These are phyloP conservation scores for Nyctalus aviator DNA, from an alignment of 2,797 vertebrate species.

Conservation along the genomic window DNA sequence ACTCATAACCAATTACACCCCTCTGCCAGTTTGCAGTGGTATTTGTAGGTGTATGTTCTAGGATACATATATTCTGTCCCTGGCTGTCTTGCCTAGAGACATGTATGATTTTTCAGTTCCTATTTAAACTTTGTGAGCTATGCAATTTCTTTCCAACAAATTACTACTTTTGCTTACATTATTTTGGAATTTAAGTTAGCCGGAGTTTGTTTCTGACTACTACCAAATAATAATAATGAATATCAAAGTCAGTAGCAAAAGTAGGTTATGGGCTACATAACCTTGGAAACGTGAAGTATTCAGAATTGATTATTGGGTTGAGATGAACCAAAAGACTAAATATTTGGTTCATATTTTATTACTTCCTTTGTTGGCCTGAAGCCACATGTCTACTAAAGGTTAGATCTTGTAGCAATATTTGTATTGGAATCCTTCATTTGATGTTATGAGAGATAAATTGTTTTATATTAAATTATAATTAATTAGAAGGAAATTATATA, in stretches of 20 bases:
- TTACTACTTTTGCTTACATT: not conserved
- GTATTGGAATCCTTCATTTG: not conserved
- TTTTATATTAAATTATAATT: not conserved
- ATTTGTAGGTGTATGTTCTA: not conserved
- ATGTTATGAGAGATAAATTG: not conserved
- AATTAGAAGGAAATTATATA: not conserved
- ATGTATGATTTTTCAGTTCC: not conserved
- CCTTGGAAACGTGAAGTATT: not conserved
- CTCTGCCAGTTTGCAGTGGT: not conserved
- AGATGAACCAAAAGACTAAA: not conserved
- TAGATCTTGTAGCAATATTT: not conserved
- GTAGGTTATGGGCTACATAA: not conserved
- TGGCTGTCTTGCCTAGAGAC: not conserved
- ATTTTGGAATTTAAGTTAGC: not conserved
- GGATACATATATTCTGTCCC: not conserved
- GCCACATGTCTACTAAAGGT: not conserved
- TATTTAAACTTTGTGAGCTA: not conserved
- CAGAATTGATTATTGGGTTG: not conserved
- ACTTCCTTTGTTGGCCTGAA: not conserved
- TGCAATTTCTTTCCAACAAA: not conserved
- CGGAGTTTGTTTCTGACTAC: not conserved
- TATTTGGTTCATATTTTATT: not conserved
- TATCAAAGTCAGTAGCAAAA: slow-evolving; percentile 15
- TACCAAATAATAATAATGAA: not conserved
- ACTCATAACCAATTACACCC: not conserved